phyloP scores from a whole-genome alignment of 1,140 invertebrate species.

The Bombyx mandarina region DNA sequence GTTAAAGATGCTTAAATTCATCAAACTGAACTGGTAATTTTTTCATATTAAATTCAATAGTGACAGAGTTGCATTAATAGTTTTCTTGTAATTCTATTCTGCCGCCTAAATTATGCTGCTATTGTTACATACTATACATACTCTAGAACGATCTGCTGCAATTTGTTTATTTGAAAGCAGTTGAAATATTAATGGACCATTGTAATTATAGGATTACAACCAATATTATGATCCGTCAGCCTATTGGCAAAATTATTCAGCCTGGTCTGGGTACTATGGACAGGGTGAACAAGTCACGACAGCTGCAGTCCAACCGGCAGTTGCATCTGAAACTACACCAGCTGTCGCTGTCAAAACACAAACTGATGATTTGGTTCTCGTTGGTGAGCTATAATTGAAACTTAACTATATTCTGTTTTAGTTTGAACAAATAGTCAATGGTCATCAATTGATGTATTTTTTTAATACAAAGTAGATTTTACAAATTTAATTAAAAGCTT shows the following conservation, averaged over 20 bases:
- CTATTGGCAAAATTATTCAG: conserved; percentile 82
- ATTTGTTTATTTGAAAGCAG: neutral
- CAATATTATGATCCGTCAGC: conserved; percentile 81
- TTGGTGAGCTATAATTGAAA: conserved; percentile 32
- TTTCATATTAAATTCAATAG: no score
- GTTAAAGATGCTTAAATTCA: no score
- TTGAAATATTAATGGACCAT: neutral
- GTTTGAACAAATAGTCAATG: no score
- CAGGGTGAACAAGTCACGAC: conserved; percentile 37
- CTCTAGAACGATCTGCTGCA: neutral
- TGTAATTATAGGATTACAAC: conserved; percentile 69
- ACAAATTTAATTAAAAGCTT: no score
- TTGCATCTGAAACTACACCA: conserved; percentile 22
- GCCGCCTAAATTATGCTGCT: no score
- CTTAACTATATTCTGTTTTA: no score
- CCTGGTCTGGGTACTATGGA: conserved; percentile 68
- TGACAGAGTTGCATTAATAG: no score
- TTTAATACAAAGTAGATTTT: no score
- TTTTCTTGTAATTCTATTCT: no score
- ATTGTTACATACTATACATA: no score
- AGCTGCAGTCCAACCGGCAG: conserved; percentile 32
- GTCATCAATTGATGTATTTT: no score
- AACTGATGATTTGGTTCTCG: conserved; percentile 39
- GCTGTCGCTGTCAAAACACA: conserved; percentile 25
- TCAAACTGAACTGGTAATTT: no score